Evolutionary conservation across 92 coral and sea anemone genomes (phyloP).

Genomic region (Muricea muricata): DNA sequence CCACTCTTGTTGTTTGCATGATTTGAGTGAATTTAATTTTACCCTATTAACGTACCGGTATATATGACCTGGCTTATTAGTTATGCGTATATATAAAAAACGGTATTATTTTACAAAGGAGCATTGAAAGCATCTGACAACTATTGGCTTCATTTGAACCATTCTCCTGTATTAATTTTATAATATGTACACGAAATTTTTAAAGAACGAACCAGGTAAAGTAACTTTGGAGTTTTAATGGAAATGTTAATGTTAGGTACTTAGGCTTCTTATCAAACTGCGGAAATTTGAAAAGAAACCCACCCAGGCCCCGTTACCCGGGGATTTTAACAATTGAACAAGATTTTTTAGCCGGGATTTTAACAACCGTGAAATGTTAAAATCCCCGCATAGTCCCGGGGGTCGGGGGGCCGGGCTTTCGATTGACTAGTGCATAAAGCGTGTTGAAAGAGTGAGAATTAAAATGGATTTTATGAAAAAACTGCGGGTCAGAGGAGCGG

Average conservation of each 20-base stretch:
- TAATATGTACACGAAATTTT: not conserved
- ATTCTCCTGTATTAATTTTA: not conserved
- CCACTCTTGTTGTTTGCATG: not conserved
- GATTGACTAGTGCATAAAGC: conserved; percentile 11
- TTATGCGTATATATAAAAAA: not conserved
- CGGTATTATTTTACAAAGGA: not conserved
- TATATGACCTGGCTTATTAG: not conserved
- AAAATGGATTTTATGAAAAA: too few species aligned
- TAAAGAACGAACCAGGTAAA: not conserved
- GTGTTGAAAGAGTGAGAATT: too few species aligned
- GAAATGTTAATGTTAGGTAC: not conserved
- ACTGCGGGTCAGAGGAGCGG: too few species aligned
- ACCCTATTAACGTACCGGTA: not conserved
- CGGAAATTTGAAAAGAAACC: not conserved
- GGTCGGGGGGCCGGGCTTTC: conserved; percentile 8
- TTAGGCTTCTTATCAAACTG: not conserved
- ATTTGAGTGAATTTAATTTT: too few species aligned
- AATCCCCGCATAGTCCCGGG: not conserved
- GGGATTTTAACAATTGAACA: conserved; percentile 8
- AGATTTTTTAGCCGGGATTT: not conserved
- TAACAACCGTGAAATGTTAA: conserved; percentile 3
- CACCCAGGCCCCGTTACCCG: not conserved
- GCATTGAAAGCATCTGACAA: not conserved
- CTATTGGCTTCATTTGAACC: not conserved
- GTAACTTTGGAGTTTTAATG: not conserved